Evolutionary conservation across 2,797 vertebrate genomes (phyloP).

Genomic region (Sylvilagus floridanus): DNA sequence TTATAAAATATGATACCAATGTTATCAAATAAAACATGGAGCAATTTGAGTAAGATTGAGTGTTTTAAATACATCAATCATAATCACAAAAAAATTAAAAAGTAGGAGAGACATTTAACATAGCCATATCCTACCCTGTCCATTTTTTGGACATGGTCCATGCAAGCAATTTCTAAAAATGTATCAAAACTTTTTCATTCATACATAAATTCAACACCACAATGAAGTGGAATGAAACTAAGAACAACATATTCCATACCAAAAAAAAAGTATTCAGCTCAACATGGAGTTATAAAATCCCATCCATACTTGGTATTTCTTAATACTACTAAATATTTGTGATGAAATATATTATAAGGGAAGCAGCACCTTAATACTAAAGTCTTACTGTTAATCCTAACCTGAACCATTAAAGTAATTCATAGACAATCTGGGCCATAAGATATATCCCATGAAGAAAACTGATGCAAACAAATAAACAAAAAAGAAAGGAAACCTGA

Average conservation of each 20-base stretch:
- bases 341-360: not conserved
- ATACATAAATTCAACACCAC: not conserved
- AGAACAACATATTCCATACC: not conserved
- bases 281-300: not conserved
- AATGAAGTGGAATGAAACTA: slow-evolving; percentile 19
- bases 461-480: not conserved
- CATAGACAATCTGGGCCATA: not conserved
- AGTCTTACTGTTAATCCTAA: not conserved
- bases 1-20: no score
- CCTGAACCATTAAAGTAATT: not conserved
- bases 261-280: not conserved
- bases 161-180: not conserved
- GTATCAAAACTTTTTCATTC: slow-evolving; percentile 26
- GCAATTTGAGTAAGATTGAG: not conserved
- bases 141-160: not conserved
- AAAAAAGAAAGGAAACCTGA: not conserved
- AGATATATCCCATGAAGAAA: not conserved
- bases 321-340: not conserved
- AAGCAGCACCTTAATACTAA: not conserved
- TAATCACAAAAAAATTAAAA: slow-evolving; percentile 8
- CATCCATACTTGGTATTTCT: not conserved
- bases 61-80: not conserved
- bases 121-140: not conserved
- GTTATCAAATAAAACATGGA: not conserved
- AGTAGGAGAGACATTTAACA: not conserved